Percentiles rank a stretch among this genome's conserved stretches.
Conservation (phyloP, 2,113 vertebrate genomes). For the Lichenostomus cassidix region DNA sequence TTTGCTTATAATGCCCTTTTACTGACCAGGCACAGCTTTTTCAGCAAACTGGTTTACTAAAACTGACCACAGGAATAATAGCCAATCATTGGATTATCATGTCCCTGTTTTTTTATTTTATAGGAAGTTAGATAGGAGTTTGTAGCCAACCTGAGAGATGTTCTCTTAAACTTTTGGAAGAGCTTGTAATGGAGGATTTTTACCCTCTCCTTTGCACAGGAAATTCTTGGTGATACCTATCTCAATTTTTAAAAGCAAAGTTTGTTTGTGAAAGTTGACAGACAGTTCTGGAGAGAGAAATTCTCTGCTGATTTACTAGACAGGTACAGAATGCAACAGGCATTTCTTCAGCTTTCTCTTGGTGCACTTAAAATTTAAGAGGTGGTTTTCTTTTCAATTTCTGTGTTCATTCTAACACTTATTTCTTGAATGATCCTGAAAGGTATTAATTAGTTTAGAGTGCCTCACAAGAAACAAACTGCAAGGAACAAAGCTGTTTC, state of each 20-base stretch:
- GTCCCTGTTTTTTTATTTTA: conserved; percentile 9
- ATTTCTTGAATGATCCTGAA: not conserved
- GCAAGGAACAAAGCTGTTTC: not conserved
- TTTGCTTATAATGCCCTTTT: not conserved
- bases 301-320: not conserved
- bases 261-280: not conserved
- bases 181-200: not conserved
- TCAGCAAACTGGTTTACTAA: not conserved
- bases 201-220: not conserved
- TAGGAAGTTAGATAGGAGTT: not conserved
- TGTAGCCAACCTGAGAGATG: not conserved
- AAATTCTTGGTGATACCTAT: not conserved
- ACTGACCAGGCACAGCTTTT: not conserved
- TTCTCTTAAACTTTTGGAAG: not conserved
- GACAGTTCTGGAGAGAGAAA: not conserved
- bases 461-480: not conserved
- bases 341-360: not conserved
- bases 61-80: not conserved
- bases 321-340: not conserved
- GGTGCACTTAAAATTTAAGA: not conserved
- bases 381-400: not conserved
- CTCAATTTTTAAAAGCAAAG: not conserved
- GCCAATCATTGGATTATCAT: not conserved
- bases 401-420: not conserved
- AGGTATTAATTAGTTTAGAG: not conserved